Evolutionary conservation across 2,113 vertebrate genomes (phyloP).

Genomic region (Melanerpes aurifrons): DNA sequence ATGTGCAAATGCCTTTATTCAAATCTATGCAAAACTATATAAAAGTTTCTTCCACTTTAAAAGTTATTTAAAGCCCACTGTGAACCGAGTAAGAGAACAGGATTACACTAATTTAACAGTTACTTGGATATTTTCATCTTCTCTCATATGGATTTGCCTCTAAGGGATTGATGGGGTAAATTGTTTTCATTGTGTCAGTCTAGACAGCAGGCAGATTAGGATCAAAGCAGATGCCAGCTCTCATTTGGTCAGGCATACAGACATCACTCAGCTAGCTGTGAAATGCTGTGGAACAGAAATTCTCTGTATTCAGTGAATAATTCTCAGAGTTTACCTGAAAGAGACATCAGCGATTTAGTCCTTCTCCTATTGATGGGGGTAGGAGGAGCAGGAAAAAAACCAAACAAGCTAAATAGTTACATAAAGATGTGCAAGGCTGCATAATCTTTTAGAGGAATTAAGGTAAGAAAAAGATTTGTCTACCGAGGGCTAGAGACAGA

Average conservation of each 20-base stretch:
- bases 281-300: not conserved
- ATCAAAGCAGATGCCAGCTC: constrained; percentile 41
- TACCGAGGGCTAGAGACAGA: not conserved
- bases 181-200: constrained; percentile 61
- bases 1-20: not conserved
- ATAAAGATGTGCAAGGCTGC: not conserved
- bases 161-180: not conserved
- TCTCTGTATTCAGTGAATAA: not conserved
- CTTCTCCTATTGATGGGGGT: accelerated
- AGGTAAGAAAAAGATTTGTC: accelerated
- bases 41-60: not conserved
- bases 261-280: not conserved
- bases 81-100: not conserved
- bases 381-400: no score
- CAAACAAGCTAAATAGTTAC: not conserved
- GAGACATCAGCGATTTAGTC: not conserved
- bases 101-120: constrained; percentile 12
- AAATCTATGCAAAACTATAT: not conserved
- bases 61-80: not conserved
- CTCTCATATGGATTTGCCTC: not conserved
- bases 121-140: not conserved
- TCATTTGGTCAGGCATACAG: not conserved
- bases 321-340: not conserved
- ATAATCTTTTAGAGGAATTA: not conserved
- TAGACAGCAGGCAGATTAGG: constrained; percentile 57